phyloP scores from a whole-genome alignment of 2,888 invertebrate species.

The Platerodrilus igneus region DNA sequence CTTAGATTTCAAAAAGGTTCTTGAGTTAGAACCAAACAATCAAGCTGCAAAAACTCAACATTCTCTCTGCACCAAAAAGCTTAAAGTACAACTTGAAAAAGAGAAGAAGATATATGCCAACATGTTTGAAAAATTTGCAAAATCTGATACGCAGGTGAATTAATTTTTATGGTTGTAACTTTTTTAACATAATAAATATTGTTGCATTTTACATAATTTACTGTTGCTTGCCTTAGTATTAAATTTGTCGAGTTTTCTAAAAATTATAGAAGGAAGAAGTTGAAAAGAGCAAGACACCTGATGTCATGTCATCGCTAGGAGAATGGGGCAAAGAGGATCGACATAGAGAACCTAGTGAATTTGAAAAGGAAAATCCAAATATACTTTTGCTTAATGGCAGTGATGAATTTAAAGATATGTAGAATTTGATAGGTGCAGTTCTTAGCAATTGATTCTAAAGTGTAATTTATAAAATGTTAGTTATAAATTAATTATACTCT shows the following conservation, averaged over 20 bases:
- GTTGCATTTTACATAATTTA: conserved; percentile 3
- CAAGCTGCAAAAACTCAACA: conserved; percentile 81
- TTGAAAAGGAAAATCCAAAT: conserved; percentile 75
- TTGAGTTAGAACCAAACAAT: conserved; percentile 79
- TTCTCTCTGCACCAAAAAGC: conserved; percentile 62
- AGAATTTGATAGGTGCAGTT: conserved; percentile 23
- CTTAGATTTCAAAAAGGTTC: conserved; percentile 70
- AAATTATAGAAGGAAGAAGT: conserved; percentile 63
- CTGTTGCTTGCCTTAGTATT: background rate
- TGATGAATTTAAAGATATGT: conserved; percentile 74
- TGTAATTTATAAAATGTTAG: too few relatives aligned
- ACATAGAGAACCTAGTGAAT: conserved; percentile 66
- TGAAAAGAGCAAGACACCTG: conserved; percentile 61
- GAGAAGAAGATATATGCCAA: conserved; percentile 88
- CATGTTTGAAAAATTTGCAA: conserved; percentile 92
- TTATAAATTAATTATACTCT: too few relatives aligned
- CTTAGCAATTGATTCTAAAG: background rate
- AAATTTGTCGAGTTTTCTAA: conserved; percentile 10
- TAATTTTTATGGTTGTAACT: conserved; percentile 39
- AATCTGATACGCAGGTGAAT: conserved; percentile 69
- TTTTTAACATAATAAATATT: conserved; percentile 5
- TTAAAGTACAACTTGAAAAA: conserved; percentile 70
- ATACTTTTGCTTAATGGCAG: conserved; percentile 69
- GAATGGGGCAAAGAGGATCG: conserved; percentile 71
- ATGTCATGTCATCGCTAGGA: conserved; percentile 68